Evolutionary conservation across 2,888 invertebrate species (phyloP).

Genomic region (Ophioninae sp.): DNA sequence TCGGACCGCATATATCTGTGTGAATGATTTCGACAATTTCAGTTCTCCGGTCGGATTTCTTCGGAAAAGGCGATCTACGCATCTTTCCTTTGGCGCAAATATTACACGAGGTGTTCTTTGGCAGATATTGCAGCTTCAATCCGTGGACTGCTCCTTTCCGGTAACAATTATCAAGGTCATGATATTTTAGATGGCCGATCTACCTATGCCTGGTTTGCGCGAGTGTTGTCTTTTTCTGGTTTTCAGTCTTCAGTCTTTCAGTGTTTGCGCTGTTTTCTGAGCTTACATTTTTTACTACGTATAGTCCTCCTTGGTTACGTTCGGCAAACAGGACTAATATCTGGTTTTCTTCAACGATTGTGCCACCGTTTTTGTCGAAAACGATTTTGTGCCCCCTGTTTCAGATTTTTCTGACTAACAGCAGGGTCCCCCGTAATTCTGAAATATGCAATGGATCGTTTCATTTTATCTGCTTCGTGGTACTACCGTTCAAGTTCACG

Average conservation of each 20-base stretch:
- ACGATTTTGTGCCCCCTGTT: neutral
- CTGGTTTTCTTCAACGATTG: neutral
- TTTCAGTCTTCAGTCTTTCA: neutral
- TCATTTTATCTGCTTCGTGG: neutral
- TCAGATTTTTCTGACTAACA: no score
- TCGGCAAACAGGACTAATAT: neutral
- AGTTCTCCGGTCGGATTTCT: neutral
- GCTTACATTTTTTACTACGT: no score
- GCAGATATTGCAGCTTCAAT: neutral
- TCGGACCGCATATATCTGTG: neutral
- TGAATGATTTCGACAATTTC: constrained; percentile 11
- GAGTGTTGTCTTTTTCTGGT: neutral
- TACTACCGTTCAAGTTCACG: no score
- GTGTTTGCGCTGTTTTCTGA: no score
- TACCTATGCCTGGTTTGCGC: neutral
- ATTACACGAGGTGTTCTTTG: neutral
- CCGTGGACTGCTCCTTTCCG: neutral
- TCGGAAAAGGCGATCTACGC: neutral
- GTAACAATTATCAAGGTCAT: neutral
- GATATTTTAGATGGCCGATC: constrained; percentile 2
- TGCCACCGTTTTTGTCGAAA: neutral
- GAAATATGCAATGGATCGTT: neutral
- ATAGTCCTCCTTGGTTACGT: no score
- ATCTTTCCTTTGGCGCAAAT: constrained; percentile 2
- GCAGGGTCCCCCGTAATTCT: neutral